A percentile compares a stretch with the other conserved stretches of the same genome.
These are phyloP conservation scores for Drosophila subquinaria DNA, from an alignment of 2,888 invertebrate genomes.

Conservation along the genomic window DNA sequence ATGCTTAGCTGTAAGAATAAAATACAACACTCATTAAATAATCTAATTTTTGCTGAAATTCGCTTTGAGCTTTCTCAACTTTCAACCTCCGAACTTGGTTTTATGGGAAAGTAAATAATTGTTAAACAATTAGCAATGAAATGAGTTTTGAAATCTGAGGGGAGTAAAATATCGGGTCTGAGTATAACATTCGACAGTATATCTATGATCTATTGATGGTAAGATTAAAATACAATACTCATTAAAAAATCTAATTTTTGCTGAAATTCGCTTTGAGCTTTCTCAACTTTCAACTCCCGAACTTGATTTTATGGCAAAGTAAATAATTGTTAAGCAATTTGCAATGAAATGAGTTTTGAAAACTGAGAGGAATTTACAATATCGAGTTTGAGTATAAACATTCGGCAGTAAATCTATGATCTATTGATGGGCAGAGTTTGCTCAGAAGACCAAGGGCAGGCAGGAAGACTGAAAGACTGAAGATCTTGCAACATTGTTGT, in stretches of 20 bases:
- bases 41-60: background rate
- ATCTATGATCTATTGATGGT: conserved; percentile 19
- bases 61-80: background rate
- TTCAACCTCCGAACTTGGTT: background rate
- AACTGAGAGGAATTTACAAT: background rate
- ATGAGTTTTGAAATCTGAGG: background rate
- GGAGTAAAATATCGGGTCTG: background rate
- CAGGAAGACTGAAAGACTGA: background rate
- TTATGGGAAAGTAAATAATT: background rate
- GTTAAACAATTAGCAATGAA: conserved; percentile 7
- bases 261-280: background rate
- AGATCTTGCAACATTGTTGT: conserved; percentile 70
- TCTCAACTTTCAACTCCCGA: background rate
- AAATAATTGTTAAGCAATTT: conserved; percentile 8
- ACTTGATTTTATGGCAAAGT: background rate
- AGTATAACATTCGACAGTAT: conserved; percentile 4
- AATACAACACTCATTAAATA: too few relatives aligned
- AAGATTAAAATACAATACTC: too few relatives aligned
- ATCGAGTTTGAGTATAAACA: conserved; percentile 1
- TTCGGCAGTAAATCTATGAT: conserved; percentile 18
- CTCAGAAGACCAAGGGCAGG: background rate
- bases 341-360: background rate
- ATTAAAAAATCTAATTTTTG: background rate
- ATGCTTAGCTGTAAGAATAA: too few relatives aligned
- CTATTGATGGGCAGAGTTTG: conserved; percentile 2